These are phyloP conservation scores for Mesochorus sp. DNA, from an alignment of 2,888 invertebrate genomes.

Conservation along the genomic window DNA sequence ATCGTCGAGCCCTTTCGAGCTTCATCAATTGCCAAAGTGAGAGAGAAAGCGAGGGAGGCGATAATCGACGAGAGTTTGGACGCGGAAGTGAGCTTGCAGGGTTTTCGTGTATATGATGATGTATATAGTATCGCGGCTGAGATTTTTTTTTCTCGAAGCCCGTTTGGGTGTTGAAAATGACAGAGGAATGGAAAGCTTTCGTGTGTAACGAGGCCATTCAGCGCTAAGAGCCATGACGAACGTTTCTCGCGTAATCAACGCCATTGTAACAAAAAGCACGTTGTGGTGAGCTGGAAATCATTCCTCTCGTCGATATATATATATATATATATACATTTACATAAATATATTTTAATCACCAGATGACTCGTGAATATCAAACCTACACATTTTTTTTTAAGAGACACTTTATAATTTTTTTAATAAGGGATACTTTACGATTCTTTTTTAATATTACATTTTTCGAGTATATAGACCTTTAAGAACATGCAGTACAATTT, in stretches of 20 bases:
- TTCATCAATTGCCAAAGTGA: neutral
- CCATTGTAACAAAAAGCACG: conserved; percentile 67
- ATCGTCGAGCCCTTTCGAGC: neutral
- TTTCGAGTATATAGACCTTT: no score
- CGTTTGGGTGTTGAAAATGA: neutral
- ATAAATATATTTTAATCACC: neutral
- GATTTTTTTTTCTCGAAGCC: conserved; percentile 42
- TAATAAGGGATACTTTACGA: no score
- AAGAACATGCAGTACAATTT: no score
- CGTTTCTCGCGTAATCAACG: conserved; percentile 75
- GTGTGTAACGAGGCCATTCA: conserved; percentile 75
- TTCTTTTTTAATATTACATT: no score
- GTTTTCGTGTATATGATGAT: conserved; percentile 20
- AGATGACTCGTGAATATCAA: neutral
- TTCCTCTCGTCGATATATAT: conserved; percentile 15
- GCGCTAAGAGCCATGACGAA: conserved; percentile 72
- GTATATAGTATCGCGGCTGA: conserved; percentile 40
- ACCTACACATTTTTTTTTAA: no score
- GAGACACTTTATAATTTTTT: no score
- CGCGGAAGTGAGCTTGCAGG: conserved; percentile 6
- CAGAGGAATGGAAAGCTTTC: conserved; percentile 36
- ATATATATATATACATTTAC: neutral
- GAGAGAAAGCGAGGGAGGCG: neutral
- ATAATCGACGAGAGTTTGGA: conserved; percentile 9
- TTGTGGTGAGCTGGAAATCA: conserved; percentile 30